Percentiles rank a stretch among this genome's conserved stretches.
phyloP scores from a whole-genome alignment of 30 jellyfish, hydroid and myxozoan genomes.

The Aurelia sp. region DNA sequence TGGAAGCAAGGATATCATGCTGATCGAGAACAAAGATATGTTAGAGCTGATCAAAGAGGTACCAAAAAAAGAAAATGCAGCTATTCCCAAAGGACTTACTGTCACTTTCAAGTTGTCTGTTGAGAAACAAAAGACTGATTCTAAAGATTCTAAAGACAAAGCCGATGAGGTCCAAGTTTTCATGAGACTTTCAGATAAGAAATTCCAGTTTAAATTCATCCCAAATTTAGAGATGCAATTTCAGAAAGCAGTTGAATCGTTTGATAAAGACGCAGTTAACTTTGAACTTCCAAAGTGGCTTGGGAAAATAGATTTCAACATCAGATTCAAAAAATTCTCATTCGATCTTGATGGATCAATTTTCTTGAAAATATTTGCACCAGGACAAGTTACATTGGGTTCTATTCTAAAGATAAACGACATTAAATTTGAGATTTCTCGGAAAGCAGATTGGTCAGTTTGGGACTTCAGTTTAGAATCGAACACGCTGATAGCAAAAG shows the following conservation, averaged over 20 bases:
- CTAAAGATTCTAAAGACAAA: background rate
- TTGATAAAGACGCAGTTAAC: slow-evolving; percentile 3
- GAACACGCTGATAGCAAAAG: slow-evolving; percentile 20
- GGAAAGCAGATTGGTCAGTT: background rate
- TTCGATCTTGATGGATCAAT: slow-evolving; percentile 31
- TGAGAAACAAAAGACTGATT: background rate
- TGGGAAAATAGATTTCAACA: background rate
- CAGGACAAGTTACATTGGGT: slow-evolving; percentile 19
- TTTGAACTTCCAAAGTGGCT: slow-evolving; percentile 32
- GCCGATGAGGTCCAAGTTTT: background rate
- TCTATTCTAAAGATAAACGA: background rate
- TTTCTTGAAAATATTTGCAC: slow-evolving; percentile 4
- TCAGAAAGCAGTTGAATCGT: background rate
- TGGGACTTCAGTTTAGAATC: slow-evolving; percentile 38
- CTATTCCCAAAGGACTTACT: slow-evolving; percentile 24
- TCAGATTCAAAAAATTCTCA: slow-evolving; percentile 15
- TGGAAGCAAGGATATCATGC: slow-evolving; percentile 9
- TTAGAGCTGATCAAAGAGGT: background rate
- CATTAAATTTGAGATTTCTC: background rate
- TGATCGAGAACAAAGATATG: slow-evolving; percentile 2
- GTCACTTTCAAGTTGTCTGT: background rate
- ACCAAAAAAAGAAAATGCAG: slow-evolving; percentile 13
- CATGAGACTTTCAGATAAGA: background rate
- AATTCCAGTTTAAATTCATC: slow-evolving; percentile 9
- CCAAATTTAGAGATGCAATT: slow-evolving; percentile 6